Percentiles rank a stretch among this genome's conserved stretches.
Conservation (phyloP, 2,888 invertebrate species). For the Pollenia amentaria region DNA sequence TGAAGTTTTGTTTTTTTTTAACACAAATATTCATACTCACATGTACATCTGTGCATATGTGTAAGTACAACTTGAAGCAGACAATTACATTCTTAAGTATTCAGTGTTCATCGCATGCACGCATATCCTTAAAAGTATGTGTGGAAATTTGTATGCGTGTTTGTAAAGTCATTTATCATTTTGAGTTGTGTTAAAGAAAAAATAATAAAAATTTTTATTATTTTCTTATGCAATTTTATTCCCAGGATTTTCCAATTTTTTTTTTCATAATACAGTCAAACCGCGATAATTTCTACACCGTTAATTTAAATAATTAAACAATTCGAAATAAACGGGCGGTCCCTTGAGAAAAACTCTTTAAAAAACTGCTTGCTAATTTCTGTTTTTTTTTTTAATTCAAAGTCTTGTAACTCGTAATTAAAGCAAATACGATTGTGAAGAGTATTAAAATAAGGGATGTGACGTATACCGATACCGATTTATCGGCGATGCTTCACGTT, state of each 20-base stretch:
- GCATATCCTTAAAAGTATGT: conserved; percentile 20
- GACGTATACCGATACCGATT: too few species aligned
- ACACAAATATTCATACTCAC: background rate
- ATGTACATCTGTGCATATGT: background rate
- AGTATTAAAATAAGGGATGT: too few species aligned
- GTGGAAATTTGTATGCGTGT: background rate
- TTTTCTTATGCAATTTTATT: conserved; percentile 42
- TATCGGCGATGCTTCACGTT: too few species aligned
- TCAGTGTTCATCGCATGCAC: conserved; percentile 29
- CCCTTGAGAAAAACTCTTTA: background rate
- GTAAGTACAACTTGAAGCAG: conserved; percentile 7
- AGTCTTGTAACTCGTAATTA: too few species aligned
- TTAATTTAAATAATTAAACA: too few species aligned
- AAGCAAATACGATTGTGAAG: too few species aligned
- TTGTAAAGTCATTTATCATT: conserved; percentile 31
- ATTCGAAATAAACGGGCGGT: too few species aligned
- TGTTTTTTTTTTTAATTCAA: too few species aligned
- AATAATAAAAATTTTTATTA: conserved; percentile 52
- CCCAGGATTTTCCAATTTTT: conserved; percentile 15
- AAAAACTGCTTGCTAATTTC: too few species aligned
- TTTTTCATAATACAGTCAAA: background rate
- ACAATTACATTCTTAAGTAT: conserved; percentile 59
- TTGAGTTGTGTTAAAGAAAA: conserved; percentile 26
- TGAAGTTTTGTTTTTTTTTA: background rate
- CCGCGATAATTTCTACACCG: too few species aligned